Base-by-base conservation (phyloP, 2,888 invertebrate species). In the Elgonia sp. region DNA sequence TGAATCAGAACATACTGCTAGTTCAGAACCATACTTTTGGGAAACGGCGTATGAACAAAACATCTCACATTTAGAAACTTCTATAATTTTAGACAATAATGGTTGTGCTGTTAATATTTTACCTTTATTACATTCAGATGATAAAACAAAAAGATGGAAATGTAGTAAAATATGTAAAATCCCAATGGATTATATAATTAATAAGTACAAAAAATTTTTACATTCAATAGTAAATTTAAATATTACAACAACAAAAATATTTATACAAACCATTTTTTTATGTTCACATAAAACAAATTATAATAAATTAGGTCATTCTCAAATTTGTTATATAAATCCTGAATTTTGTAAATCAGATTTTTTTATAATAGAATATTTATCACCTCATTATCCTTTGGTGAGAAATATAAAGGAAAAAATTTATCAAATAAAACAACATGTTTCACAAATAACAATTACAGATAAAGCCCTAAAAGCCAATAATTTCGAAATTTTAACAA, bases 1-100 rank as follows among this genome's bases (percentile, higher is more conserved):
- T n/a, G 55, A 70, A 53, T 39, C 70, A 53, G 70, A 55, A 37
- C 70, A 70, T 70, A 70, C 53, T 12, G 53, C 53, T 6, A n/a
- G 21, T 53, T 29, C 70, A n/a, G 70, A 70, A 37, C 70, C 70
- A 70, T 70, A 70, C 37, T 70, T 70, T 70, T 70, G 12, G 16
- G 70, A 70, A 53, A 70, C 70, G n/a, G n/a, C n/a, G n/a, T n/a
- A n/a, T 6, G 53, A 21, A 53, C 53, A 70, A 53, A 37, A 70
- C 29, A 53, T 70, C 53, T 39, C n/a, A n/a, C n/a, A n/a, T n/a
- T n/a, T 72, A 40, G n/a, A n/a, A 57, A 12, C 7, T 42, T 12
- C n/a, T n/a, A n/a, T n/a, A n/a, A n/a, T n/a, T n/a, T n/a, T n/a
- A n/a, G n/a, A n/a, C n/a, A n/a, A n/a, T 9, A 12, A n/a, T n/a